Evolutionary conservation across 2,888 invertebrate genomes (phyloP).

Genomic region (Lomographa bimaculata): DNA sequence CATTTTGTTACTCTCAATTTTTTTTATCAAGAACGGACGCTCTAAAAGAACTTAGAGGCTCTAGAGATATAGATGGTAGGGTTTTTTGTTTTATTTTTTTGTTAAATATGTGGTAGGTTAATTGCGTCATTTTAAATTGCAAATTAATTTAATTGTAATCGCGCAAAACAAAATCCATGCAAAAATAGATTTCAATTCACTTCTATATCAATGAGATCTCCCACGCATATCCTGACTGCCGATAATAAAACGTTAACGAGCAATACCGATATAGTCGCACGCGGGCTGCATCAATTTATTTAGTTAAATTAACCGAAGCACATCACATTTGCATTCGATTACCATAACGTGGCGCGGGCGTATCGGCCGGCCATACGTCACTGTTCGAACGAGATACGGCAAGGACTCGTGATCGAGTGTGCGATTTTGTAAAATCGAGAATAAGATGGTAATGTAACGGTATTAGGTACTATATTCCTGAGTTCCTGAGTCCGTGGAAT

Average conservation of each 20-base stretch:
- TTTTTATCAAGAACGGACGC: no score
- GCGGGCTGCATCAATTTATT: constrained; percentile 74
- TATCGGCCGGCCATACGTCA: constrained; percentile 78
- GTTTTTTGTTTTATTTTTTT: no score
- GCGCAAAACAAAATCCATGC: no score
- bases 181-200: no score
- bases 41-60: no score
- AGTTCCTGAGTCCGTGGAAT: no score
- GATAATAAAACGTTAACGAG: constrained; percentile 53
- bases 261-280: constrained; percentile 66
- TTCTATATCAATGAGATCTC: constrained; percentile 27
- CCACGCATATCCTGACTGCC: constrained; percentile 40
- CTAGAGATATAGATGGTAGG: no score
- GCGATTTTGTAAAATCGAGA: constrained; percentile 47
- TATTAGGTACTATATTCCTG: no score
- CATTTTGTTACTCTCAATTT: no score
- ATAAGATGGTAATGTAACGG: constrained; percentile 40
- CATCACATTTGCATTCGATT: constrained; percentile 80
- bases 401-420: constrained; percentile 56
- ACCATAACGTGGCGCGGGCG: constrained; percentile 73
- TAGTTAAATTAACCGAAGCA: constrained; percentile 77
- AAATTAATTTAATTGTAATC: no score
- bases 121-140: no score
- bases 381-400: constrained; percentile 60
- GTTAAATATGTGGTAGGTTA: no score